Evolutionary conservation across 2,113 vertebrate genomes (phyloP).

Genomic region (Callipepla californica): DNA sequence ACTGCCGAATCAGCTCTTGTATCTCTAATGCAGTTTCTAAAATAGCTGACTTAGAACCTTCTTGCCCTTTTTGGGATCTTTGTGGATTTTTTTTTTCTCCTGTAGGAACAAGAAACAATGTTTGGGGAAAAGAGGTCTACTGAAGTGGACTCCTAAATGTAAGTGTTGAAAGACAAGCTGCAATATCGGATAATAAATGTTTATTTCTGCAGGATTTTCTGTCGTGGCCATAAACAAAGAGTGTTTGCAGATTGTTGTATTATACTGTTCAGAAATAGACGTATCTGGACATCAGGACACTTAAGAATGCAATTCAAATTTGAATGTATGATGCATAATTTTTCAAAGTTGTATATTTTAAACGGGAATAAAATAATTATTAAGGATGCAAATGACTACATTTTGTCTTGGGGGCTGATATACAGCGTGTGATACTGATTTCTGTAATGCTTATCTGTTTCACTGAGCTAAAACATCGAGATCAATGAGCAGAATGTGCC

Average conservation of each 20-base stretch:
- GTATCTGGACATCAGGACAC: conserved; percentile 4
- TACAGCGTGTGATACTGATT: background rate
- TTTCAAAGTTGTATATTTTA: conserved; percentile 64
- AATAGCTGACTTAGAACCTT: background rate
- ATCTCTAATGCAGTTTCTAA: conserved; percentile 1
- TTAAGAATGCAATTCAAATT: conserved; percentile 18
- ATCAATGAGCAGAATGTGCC: background rate
- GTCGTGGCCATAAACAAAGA: background rate
- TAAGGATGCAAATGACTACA: background rate
- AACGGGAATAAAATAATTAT: conserved; percentile 53
- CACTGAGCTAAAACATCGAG: background rate
- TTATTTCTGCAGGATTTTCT: conserved; percentile 28
- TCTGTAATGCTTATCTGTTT: background rate
- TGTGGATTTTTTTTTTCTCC: accelerated
- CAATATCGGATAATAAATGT: background rate
- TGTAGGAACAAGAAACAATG: background rate
- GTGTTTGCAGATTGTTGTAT: background rate
- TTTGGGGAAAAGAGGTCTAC: background rate
- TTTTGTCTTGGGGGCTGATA: background rate
- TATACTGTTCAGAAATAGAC: background rate
- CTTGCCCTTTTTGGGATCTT: background rate
- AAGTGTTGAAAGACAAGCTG: conserved; percentile 29
- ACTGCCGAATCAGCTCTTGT: background rate
- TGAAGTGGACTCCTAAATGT: conserved; percentile 6
- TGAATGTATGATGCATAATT: conserved; percentile 57